phyloP scores from a whole-genome alignment of 2,797 vertebrate species.

The Eulemur coronatus region DNA sequence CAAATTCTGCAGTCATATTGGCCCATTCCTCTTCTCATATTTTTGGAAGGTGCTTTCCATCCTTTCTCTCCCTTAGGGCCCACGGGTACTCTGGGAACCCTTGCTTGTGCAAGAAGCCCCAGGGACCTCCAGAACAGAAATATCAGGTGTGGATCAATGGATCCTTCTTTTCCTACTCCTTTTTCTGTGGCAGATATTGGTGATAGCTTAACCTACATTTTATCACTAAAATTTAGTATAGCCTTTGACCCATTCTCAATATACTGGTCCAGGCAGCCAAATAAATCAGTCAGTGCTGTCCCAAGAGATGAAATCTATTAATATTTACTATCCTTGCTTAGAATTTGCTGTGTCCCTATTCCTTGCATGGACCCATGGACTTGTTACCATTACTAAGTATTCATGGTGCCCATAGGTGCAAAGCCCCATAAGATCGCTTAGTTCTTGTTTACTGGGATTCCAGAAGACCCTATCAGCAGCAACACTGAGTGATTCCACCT shows the following conservation, averaged over 20 bases:
- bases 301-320: neutral
- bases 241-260: neutral
- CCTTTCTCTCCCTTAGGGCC: neutral
- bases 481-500: neutral
- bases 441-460: neutral
- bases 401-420: neutral
- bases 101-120: neutral
- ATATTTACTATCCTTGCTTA: neutral
- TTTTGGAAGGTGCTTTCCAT: neutral
- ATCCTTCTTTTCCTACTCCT: neutral
- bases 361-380: neutral
- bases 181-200: neutral
- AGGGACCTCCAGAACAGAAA: neutral
- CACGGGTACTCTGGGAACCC: neutral
- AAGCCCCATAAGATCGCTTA: neutral
- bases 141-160: fast-evolving
- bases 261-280: neutral
- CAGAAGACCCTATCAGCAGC: neutral
- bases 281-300: neutral
- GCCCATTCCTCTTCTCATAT: neutral
- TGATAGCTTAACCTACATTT: neutral
- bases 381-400: neutral
- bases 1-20: neutral
- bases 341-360: neutral
- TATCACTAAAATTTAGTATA: neutral